Evolutionary conservation across 2,888 invertebrate genomes (phyloP).

Genomic region (Drosophila rubida): DNA sequence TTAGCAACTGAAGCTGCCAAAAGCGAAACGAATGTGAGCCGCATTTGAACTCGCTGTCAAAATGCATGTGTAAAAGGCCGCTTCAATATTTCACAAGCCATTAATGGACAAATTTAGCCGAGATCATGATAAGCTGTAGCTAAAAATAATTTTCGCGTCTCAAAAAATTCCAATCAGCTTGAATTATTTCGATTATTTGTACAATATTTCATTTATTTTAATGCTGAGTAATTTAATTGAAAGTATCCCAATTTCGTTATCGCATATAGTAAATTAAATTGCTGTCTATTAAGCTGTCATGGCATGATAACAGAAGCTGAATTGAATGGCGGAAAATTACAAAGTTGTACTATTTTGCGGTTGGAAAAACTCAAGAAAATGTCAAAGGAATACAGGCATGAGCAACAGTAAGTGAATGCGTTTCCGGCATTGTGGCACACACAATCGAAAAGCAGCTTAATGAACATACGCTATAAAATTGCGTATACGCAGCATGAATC

Average conservation of each 20-base stretch:
- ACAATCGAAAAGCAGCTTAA: constrained; percentile 34
- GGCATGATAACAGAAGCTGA: neutral
- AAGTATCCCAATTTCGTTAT: neutral
- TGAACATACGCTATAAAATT: constrained; percentile 44
- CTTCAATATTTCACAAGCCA: constrained; percentile 31
- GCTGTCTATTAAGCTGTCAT: neutral
- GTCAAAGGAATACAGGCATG: constrained; percentile 7
- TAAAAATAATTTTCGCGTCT: neutral
- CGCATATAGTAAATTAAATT: too few species aligned
- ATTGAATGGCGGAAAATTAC: neutral
- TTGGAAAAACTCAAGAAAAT: neutral
- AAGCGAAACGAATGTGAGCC: constrained; percentile 6
- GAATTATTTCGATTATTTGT: neutral
- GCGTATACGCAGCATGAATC: constrained; percentile 45
- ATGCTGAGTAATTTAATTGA: too few species aligned
- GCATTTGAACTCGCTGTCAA: constrained; percentile 34
- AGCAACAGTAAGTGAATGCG: constrained; percentile 6
- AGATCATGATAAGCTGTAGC: neutral
- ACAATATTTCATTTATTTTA: neutral
- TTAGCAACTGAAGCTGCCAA: constrained; percentile 21
- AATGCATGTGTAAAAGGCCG: constrained; percentile 26
- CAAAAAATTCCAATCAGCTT: neutral
- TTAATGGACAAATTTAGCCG: constrained; percentile 12
- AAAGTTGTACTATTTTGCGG: neutral
- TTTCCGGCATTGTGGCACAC: neutral